Base-by-base conservation (phyloP, 2,113 vertebrate genomes). In the Actenoides lindsayi region DNA sequence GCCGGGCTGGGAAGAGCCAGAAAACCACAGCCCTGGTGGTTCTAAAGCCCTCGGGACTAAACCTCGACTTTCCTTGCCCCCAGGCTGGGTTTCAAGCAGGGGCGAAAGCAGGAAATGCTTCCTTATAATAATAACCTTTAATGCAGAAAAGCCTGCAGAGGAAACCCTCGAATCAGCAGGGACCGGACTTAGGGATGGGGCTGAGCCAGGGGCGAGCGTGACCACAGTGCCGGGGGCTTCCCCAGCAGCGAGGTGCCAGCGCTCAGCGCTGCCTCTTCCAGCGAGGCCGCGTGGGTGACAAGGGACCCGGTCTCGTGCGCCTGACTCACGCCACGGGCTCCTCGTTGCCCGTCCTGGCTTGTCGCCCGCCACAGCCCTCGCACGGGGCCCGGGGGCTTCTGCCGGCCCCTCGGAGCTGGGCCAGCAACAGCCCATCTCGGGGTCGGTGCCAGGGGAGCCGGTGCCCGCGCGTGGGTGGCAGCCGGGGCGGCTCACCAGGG, bases 21-120 rank as follows among this genome's bases (percentile, higher is more conserved):
- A 17, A 68, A 64, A 11, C 1, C 41, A 41, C 7, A 0, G 0
- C n/a, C 1, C 1, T 1, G 13, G 7, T 1, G 31, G 14, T 30
- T 62, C 15, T 9, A 46, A 39, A 74, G 27, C 44, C 54, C 31
- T n/a, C 8, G 23, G 51, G 13, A 16, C 16, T 19, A 11, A 75
- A 13, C 11, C 5, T 8, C 1, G 2, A 6, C 14, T 70, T 42
- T 11, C 35, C 24, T 24, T 12, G 24, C 11, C 31, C 65, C 2
- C 33, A 4, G 69, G 23, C 20, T 39, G 65, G 15, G 15, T 25
- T 87, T 57, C 1, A 12, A 60, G 48, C 35, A 11, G 48, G 35
- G 35, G 46, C 39, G 0, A 13, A 28, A 59, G 82, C 14, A 71
- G 82, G 21, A 63, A 87, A 16, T 3, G 11, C 4, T 56, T 46